Percentiles rank a stretch among this genome's conserved stretches.
Conservation (phyloP, 2,797 vertebrate species). For the Microctenopoma lineatum region DNA sequence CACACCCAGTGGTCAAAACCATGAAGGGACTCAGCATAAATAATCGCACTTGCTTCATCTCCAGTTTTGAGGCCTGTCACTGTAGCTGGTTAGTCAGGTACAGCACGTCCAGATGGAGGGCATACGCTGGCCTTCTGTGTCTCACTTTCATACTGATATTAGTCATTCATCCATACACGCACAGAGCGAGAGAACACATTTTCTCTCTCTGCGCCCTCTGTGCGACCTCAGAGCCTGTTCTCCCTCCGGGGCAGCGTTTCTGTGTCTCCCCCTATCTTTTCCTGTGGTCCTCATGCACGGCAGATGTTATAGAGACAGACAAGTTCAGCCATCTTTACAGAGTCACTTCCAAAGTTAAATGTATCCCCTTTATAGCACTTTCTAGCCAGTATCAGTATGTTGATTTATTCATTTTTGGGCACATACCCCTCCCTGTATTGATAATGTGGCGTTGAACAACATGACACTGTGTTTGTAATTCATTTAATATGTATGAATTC, state of each 20-base stretch:
- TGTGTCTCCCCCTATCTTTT: slow-evolving; percentile 10
- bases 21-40: background rate
- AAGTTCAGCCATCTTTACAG: background rate
- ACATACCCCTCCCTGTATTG: background rate
- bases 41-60: slow-evolving; percentile 12
- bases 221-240: slow-evolving; percentile 31
- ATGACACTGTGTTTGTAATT: background rate
- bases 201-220: slow-evolving; percentile 37
- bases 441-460: background rate
- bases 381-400: background rate
- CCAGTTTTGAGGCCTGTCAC: background rate
- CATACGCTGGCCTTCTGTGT: slow-evolving; percentile 6
- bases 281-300: slow-evolving; percentile 10
- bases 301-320: slow-evolving; percentile 27
- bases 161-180: slow-evolving; percentile 45
- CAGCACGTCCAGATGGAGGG: slow-evolving; percentile 25
- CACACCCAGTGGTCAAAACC: slow-evolving; percentile 6
- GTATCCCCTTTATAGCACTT: background rate
- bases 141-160: slow-evolving; percentile 33
- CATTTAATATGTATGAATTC: background rate
- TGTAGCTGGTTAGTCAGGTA: slow-evolving; percentile 5
- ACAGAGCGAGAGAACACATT: background rate
- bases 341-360: background rate
- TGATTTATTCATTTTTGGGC: background rate
- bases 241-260: slow-evolving; percentile 31